Evolutionary conservation across 2,113 vertebrate species (phyloP).

Genomic region (Saccopteryx leptura): DNA sequence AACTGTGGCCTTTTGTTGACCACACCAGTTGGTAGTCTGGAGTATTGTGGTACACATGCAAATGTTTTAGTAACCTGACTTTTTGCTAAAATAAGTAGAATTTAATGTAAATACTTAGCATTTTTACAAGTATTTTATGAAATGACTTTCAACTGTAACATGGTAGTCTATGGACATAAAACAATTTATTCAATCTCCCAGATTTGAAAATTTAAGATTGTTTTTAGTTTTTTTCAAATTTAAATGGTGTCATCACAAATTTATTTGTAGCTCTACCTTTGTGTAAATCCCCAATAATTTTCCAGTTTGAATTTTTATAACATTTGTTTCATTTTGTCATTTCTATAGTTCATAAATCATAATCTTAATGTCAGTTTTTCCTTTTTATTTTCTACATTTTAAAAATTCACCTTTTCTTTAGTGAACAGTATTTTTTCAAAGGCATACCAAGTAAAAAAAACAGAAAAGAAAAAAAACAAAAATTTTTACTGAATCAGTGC

Average conservation of each 20-base stretch:
- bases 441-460: not conserved
- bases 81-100: conserved; percentile 17
- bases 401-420: not conserved
- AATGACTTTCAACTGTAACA: conserved; percentile 15
- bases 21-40: not conserved
- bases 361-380: not conserved
- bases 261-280: conserved; percentile 10
- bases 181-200: conserved; percentile 1
- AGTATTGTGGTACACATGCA: not conserved
- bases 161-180: not conserved
- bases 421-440: conserved; percentile 3
- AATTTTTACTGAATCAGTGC: not conserved
- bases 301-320: not conserved
- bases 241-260: not conserved
- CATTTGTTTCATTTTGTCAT: not conserved
- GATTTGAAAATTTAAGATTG: not conserved
- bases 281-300: conserved; percentile 35
- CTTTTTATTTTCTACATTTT: conserved; percentile 3
- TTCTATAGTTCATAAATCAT: not conserved
- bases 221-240: conserved; percentile 12
- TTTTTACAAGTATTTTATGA: conserved; percentile 49
- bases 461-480: not conserved
- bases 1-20: not conserved
- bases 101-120: not conserved
- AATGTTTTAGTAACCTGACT: not conserved